Evolutionary conservation across 2,888 invertebrate species (phyloP), one percentile per base, ranked within the genome.

Genomic region (Aphidius colemani): DNA sequence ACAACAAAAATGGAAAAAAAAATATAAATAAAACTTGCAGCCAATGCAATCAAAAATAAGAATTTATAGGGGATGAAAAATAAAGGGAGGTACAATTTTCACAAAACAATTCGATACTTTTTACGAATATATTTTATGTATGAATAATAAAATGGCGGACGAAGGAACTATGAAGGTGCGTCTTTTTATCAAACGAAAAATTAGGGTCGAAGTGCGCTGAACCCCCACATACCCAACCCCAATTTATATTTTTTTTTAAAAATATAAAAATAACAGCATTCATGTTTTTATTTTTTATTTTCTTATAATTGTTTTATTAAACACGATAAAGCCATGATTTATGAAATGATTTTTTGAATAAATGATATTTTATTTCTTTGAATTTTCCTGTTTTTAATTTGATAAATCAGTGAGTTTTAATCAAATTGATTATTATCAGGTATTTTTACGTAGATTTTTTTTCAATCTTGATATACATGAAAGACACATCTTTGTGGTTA

Each of bases 121-220:
- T 67, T 61, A 67, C 72, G 66, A 70, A 68, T 67, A 72, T 2
- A 30, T 30, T n/a, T n/a, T 30, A 30, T 68, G 2, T 13, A 67
- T 71, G 69, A 69, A 63, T 64, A 66, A 71, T 72, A 76, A 75
- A 75, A 76, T 77, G 75, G 75, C 74, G 71, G 72, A 69, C 69
- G 48, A 67, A 30, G 66, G 65, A 53, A 65, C 56, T n/a, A n/a
- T n/a, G n/a, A n/a, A n/a, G n/a, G 39, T 57, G 53, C 50, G 62
- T 58, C 59, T 62, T 7, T 30, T 30, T 39, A 11, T 6, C 9
- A 6, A 50, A 9, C 8, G 30, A 40, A 45, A 61, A 61, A 61
- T 61, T 61, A 55, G 55, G 53, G 48, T 53, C 45, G 55, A 45
- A 51, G 53, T 44, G 44, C 50, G 55, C 13, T 61, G 61, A 55